phyloP scores from a whole-genome alignment of 2,888 invertebrate species.

The Cinara cedri region DNA sequence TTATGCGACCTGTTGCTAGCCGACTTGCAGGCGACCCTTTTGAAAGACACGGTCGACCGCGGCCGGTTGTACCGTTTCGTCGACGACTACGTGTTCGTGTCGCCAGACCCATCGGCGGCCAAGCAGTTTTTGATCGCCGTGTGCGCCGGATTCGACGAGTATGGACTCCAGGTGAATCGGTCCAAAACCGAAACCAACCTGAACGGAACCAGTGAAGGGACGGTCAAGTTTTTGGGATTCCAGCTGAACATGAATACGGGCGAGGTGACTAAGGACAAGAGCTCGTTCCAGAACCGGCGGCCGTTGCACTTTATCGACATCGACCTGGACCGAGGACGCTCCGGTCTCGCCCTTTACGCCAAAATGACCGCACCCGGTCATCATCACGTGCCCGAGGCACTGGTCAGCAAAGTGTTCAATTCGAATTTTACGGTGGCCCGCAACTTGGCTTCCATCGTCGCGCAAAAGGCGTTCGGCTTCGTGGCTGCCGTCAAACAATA shows the following conservation, averaged over 20 bases:
- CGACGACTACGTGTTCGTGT: conserved; percentile 47
- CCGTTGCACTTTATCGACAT: conserved; percentile 37
- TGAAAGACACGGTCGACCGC: background rate
- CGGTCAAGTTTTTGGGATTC: conserved; percentile 35
- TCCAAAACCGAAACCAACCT: conserved; percentile 37
- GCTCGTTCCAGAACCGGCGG: conserved; percentile 5
- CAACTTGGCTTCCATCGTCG: conserved; percentile 27
- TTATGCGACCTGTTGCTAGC: conserved; percentile 41
- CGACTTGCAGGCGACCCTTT: conserved; percentile 10
- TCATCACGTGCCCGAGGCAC: background rate
- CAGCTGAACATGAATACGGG: conserved; percentile 22
- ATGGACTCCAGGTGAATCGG: conserved; percentile 26
- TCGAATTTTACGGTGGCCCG: background rate
- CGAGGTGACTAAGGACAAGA: conserved; percentile 21
- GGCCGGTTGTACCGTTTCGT: conserved; percentile 28
- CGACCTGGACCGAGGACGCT: background rate
- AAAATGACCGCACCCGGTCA: background rate
- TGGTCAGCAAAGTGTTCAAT: conserved; percentile 24
- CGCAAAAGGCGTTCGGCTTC: conserved; percentile 21
- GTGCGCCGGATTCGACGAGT: conserved; percentile 28
- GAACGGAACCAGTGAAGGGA: too few species aligned
- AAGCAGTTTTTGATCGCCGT: conserved; percentile 11
- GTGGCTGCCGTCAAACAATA: conserved; percentile 19
- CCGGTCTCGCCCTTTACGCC: background rate
- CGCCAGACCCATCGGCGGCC: background rate